Evolutionary conservation across 1,140 invertebrate species (phyloP), one percentile per base, ranked within the genome.

Genomic region (Drosophila paulistorum): DNA sequence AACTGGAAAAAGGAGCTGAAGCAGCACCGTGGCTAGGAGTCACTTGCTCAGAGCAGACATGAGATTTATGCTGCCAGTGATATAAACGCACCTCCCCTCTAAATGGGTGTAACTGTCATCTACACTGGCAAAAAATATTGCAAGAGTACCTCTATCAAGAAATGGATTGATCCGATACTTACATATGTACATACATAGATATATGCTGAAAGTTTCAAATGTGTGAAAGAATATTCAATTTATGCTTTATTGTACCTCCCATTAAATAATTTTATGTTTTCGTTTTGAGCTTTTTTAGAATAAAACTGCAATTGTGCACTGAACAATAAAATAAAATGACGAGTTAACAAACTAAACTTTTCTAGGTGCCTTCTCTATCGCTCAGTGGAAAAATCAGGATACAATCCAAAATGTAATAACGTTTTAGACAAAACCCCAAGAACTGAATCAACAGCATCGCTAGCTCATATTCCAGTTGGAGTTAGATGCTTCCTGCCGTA

Each of bases 401-500:
- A 65, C 45, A 55, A 55, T 35, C 81, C 54, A 81, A 77, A 85
- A 78, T 81, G 74, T 74, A 72, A 81, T 74, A 7, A 62, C 71
- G 63, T 63, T 86, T 69, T 72, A 72, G 13, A 33, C 33, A 71
- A 74, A 67, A 70, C 70, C 71, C 76, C 69, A 72, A 77, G 79
- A 81, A 75, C 81, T 85, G 81, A 85, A 85, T 85, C 78, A 85
- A 85, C 81, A 68, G 74, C 77, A 60, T 26, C 48, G 61, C 74
- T 37, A 58, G 72, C 67, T 65, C 63, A 70, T 67, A 71, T 68
- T 63, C 60, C 42, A 45, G 54, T 17, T 33, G 51, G 13, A 4
- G 3, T 37, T 26, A 17, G 60, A 45, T 23, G 20, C 75, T 66
- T 77, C 74, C 74, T 77, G 74, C 35, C 55, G 64, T 60, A 70